phyloP scores from a whole-genome alignment of 2,113 vertebrate genomes.

The Triplophysa dalaica region DNA sequence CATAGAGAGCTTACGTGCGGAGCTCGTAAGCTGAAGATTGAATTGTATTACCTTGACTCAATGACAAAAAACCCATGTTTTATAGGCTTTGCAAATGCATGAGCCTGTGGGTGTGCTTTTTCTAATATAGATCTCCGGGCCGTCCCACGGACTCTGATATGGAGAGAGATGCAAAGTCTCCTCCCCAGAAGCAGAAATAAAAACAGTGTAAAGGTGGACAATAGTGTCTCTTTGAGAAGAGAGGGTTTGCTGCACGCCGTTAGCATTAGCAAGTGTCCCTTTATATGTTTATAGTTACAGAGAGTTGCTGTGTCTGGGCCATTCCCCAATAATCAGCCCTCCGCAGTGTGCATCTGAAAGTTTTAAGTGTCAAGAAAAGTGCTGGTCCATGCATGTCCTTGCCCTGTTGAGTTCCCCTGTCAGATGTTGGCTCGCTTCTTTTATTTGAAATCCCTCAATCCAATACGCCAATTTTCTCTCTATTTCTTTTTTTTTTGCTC shows the following conservation, averaged over 20 bases:
- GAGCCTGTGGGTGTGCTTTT: neutral
- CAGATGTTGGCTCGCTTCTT: neutral
- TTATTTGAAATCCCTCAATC: conserved; percentile 30
- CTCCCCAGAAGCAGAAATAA: conserved; percentile 7
- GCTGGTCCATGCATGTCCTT: conserved; percentile 27
- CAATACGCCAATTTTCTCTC: neutral
- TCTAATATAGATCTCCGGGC: conserved; percentile 8
- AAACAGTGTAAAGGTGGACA: conserved; percentile 23
- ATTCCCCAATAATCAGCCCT: conserved; percentile 25
- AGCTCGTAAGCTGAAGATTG: conserved; percentile 42
- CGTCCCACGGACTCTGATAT: conserved; percentile 10
- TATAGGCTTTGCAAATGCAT: conserved; percentile 20
- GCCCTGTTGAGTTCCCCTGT: neutral
- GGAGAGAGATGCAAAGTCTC: neutral
- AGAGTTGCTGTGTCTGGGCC: conserved; percentile 30
- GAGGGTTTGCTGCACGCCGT: neutral
- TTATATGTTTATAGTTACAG: neutral
- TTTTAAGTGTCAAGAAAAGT: conserved; percentile 14
- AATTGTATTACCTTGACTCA: conserved; percentile 48
- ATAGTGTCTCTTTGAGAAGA: neutral
- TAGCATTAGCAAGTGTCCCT: neutral
- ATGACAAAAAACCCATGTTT: conserved; percentile 34
- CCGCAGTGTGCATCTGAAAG: conserved; percentile 35
- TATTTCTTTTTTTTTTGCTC: conserved; percentile 28
- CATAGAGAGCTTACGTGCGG: conserved; percentile 35